Base-by-base conservation (phyloP, 2,888 invertebrate species). In the Torymus tubicola region DNA sequence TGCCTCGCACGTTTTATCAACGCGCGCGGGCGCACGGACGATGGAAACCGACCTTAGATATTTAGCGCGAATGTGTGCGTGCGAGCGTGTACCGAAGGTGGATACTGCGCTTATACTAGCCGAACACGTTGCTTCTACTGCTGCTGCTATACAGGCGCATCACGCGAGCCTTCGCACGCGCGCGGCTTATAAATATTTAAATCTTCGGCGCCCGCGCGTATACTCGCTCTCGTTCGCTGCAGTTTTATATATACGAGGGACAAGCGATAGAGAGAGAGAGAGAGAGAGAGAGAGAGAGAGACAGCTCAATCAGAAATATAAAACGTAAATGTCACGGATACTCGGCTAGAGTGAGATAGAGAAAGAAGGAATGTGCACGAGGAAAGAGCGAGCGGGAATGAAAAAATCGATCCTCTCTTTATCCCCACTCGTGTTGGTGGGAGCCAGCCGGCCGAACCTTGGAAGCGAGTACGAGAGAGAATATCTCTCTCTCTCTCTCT, bases 401-500 rank as follows among this genome's bases (percentile, higher is more conserved):
- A 81, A 2, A 67, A 65, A 80, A 82, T 82, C 82, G 82, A 82
- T 82, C 72, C 65, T 61, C 76, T 80, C 70, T 79, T 78, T 76
- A 81, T 73, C 77, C 76, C 76, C 72, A 72, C 68, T 50, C 69
- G 21, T 21, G n/a, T n/a, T n/a, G n/a, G n/a, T 31, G 31, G 31
- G 31, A 5, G 11, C n/a, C 18, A 50, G 52, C 31, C 31, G 31
- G 31, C 58, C 70, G 31, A 81, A 78, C 78, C 81, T 81, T 81
- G 81, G 81, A 75, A 72, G 73, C 71, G 55, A 58, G 67, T 14
- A 63, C 55, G 65, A 10, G 72, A 58, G 52, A 63, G 68, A 53
- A 73, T 77, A 57, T 69, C 57, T 31, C 31, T 31, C 31, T 31
- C 4, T 31, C n/a, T n/a, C n/a, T n/a, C 63, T 69, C 57, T 52